A percentile compares a stretch with the other conserved stretches of the same genome.
Conservation (phyloP, 2,113 vertebrate species). For the Sula dactylatra region DNA sequence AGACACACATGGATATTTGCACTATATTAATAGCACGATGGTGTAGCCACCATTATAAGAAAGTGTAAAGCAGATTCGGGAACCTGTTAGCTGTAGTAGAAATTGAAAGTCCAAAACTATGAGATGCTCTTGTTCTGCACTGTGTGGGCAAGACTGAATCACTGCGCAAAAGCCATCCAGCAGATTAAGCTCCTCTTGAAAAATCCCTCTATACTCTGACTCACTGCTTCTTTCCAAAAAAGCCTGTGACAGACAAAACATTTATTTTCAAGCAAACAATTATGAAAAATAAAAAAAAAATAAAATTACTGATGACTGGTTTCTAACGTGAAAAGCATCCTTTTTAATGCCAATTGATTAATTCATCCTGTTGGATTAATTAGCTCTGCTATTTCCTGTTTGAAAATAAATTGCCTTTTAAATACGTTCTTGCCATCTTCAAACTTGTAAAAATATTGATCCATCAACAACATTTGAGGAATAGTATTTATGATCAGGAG, state of each 20-base stretch:
- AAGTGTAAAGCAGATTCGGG: background rate
- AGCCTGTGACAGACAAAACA: background rate
- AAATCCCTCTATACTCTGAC: background rate
- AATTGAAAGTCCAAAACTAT: background rate
- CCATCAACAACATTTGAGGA: background rate
- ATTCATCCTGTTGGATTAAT: background rate
- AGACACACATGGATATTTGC: background rate
- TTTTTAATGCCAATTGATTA: background rate
- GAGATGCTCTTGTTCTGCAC: background rate
- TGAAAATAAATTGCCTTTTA: background rate
- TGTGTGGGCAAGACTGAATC: background rate
- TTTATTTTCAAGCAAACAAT: background rate
- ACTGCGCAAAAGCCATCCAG: background rate
- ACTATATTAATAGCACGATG: background rate
- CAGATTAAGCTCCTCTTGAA: background rate
- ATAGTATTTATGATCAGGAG: background rate
- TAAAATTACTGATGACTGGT: background rate
- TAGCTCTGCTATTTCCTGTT: background rate
- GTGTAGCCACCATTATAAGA: background rate
- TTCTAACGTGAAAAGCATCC: background rate
- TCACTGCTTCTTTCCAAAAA: background rate
- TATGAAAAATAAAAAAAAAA: background rate
- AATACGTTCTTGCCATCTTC: rapidly evolving
- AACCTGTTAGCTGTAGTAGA: background rate
- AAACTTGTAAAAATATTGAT: background rate